These are phyloP conservation scores for Nyctibius bracteatus DNA, from an alignment of 2,113 vertebrate species.

Conservation along the genomic window DNA sequence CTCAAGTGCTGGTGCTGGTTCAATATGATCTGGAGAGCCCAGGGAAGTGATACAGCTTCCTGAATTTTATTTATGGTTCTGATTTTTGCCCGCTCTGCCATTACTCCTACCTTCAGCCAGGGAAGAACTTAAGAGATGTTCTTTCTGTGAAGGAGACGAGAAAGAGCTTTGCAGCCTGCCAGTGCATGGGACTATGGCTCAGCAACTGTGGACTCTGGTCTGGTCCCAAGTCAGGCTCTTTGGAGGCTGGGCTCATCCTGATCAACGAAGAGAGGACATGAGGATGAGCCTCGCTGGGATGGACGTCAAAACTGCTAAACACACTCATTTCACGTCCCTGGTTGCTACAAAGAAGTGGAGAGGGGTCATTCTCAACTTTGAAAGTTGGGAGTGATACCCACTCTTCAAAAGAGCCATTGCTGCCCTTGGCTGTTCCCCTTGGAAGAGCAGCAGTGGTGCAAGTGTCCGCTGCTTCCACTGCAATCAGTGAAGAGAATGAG, in stretches of 20 bases:
- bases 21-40: background rate
- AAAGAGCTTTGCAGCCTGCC: background rate
- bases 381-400: background rate
- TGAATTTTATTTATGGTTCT: background rate
- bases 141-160: background rate
- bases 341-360: background rate
- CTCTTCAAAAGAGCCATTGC: background rate
- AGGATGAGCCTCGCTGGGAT: background rate
- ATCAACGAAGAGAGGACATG: background rate
- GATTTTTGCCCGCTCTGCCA: background rate
- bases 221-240: background rate
- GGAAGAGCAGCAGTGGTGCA: background rate
- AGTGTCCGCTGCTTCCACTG: background rate
- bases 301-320: background rate
- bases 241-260: background rate
- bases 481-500: background rate
- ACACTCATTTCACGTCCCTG: background rate
- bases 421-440: background rate
- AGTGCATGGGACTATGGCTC: background rate
- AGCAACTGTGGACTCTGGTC: fast-evolving
- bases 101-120: background rate
- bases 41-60: background rate
- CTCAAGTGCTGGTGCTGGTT: background rate
- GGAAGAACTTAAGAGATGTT: background rate
- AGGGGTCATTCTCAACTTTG: background rate